phyloP scores from a whole-genome alignment of 2,113 vertebrate genomes.

The Alethe castanea region DNA sequence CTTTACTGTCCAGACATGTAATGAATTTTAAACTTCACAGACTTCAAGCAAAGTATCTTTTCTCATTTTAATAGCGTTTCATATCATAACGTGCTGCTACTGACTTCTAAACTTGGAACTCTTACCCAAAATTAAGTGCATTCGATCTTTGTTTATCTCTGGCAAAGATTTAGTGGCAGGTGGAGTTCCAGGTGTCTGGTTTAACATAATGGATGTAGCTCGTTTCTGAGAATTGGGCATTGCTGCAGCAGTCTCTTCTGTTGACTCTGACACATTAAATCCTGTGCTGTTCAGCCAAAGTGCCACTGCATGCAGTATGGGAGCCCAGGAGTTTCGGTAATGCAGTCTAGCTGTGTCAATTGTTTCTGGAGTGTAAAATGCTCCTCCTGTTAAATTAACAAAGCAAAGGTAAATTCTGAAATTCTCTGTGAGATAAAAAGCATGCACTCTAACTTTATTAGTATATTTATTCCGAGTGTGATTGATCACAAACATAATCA shows the following conservation, averaged over 20 bases:
- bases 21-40: not conserved
- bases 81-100: not conserved
- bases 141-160: constrained; percentile 89
- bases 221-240: constrained; percentile 68
- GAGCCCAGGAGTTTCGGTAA: constrained; percentile 95
- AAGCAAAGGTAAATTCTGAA: not conserved
- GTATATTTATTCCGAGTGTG: not conserved
- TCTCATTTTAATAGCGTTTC: not conserved
- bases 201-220: constrained; percentile 63
- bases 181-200: constrained; percentile 70
- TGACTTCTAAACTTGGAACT: not conserved
- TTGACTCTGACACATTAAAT: constrained; percentile 77
- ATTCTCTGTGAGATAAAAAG: not conserved
- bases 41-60: not conserved
- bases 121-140: constrained; percentile 96
- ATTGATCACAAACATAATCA: not conserved
- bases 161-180: constrained; percentile 76
- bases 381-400: constrained; percentile 81
- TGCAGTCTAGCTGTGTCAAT: constrained; percentile 95
- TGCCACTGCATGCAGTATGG: constrained; percentile 90
- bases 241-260: constrained; percentile 69
- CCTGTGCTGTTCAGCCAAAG: constrained; percentile 93
- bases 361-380: constrained; percentile 98
- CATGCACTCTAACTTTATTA: not conserved
- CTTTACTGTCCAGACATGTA: not conserved